A percentile compares a stretch with the other conserved stretches of the same genome.
Evolutionary conservation across 2,797 vertebrate genomes (phyloP).

Genomic region (Rhabdomys pumilio): DNA sequence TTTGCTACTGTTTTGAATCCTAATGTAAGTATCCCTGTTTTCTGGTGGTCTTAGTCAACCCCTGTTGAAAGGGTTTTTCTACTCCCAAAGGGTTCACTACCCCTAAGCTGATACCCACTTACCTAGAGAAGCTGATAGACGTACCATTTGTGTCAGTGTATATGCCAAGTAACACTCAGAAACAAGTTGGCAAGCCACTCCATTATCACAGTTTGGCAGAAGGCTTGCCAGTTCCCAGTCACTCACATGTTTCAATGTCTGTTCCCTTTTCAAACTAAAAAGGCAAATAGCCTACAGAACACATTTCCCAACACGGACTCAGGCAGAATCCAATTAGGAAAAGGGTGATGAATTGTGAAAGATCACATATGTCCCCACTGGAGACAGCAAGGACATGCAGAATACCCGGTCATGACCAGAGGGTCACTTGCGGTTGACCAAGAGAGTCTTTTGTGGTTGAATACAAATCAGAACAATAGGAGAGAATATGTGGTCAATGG

Average conservation of each 20-base stretch:
- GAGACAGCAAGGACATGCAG: background rate
- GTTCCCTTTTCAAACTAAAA: background rate
- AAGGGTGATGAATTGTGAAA: constrained; percentile 18
- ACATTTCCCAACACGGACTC: background rate
- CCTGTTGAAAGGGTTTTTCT: background rate
- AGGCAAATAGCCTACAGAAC: background rate
- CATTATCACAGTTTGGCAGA: background rate
- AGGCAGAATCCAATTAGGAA: background rate
- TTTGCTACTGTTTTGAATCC: background rate
- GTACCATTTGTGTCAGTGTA: background rate
- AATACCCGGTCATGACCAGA: background rate
- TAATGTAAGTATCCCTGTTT: background rate
- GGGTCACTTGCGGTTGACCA: background rate
- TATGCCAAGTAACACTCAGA: background rate
- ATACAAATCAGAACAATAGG: background rate
- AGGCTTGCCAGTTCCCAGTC: constrained; percentile 14
- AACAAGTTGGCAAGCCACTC: background rate
- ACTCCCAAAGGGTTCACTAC: background rate
- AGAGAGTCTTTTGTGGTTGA: background rate
- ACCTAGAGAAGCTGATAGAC: background rate
- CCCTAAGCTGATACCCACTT: background rate
- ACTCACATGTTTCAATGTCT: background rate
- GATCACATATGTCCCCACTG: background rate
- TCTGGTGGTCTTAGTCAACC: background rate
- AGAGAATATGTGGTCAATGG: background rate